These are phyloP conservation scores for Archips crataeganus DNA, from an alignment of 2,888 invertebrate genomes.

Conservation along the genomic window DNA sequence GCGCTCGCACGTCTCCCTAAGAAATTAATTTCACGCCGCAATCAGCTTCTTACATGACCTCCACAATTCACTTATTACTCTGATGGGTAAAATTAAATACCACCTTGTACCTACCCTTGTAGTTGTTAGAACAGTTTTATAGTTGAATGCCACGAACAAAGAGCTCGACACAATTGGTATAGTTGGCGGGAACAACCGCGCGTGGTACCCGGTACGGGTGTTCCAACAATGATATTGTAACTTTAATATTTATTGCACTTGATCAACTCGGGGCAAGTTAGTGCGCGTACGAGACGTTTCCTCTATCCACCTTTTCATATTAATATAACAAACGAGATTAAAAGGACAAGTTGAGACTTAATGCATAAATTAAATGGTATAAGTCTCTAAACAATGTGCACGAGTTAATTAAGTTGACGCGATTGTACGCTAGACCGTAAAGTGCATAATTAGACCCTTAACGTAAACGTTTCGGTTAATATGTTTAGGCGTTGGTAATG, in stretches of 20 bases:
- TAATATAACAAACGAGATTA: slow-evolving; percentile 60
- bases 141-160: slow-evolving; percentile 72
- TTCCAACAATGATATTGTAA: slow-evolving; percentile 82
- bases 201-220: slow-evolving; percentile 61
- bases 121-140: slow-evolving; percentile 35
- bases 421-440: slow-evolving; percentile 76
- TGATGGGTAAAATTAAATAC: slow-evolving; percentile 26
- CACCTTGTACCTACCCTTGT: slow-evolving; percentile 23
- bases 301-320: slow-evolving; percentile 50
- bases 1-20: slow-evolving; percentile 64
- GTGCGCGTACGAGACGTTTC: slow-evolving; percentile 55
- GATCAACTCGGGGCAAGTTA: slow-evolving; percentile 72
- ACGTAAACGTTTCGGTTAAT: slow-evolving; percentile 82
- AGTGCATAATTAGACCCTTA: slow-evolving; percentile 82
- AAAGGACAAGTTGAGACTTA: slow-evolving; percentile 65
- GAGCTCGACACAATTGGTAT: slow-evolving; percentile 77
- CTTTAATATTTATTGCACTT: slow-evolving; percentile 84
- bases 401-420: slow-evolving; percentile 81
- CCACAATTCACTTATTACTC: slow-evolving; percentile 39
- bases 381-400: slow-evolving; percentile 75
- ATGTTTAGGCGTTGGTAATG: slow-evolving; percentile 82
- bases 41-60: slow-evolving; percentile 27
- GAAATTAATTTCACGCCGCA: slow-evolving; percentile 64
- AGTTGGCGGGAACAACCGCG: slow-evolving; percentile 76
- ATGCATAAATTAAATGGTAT: slow-evolving; percentile 72